These are phyloP conservation scores for Brachyptera risi DNA, from an alignment of 2,888 invertebrate genomes.

Conservation along the genomic window DNA sequence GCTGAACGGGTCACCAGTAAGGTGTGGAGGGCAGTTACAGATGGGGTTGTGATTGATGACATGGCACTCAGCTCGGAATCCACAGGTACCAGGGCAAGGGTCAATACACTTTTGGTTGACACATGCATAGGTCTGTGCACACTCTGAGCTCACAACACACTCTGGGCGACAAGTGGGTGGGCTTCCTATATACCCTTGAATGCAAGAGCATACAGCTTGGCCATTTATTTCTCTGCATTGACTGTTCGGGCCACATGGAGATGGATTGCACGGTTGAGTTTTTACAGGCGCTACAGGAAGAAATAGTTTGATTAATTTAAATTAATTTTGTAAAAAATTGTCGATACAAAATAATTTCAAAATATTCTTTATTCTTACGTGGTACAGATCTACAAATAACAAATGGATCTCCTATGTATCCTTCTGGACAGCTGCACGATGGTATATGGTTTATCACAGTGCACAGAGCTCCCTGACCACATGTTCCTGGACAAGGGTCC, in stretches of 20 bases:
- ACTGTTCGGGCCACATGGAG: slow-evolving; percentile 41
- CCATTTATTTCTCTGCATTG: slow-evolving; percentile 43
- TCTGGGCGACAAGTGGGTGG: slow-evolving; percentile 76
- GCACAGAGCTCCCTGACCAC: slow-evolving; percentile 59
- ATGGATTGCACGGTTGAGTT: slow-evolving; percentile 39
- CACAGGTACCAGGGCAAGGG: slow-evolving; percentile 81
- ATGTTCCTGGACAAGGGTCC: slow-evolving; percentile 66
- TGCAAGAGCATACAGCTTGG: slow-evolving; percentile 78
- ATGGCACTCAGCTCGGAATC: slow-evolving; percentile 73
- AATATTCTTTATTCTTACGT: slow-evolving; percentile 33
- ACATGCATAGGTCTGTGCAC: slow-evolving; percentile 75
- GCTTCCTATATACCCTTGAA: slow-evolving; percentile 70
- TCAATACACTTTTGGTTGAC: slow-evolving; percentile 74
- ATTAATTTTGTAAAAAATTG: neutral
- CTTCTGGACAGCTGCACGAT: slow-evolving; percentile 59
- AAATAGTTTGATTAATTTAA: slow-evolving; percentile 4
- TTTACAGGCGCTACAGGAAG: slow-evolving; percentile 30
- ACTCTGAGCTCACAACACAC: slow-evolving; percentile 79
- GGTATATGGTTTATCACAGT: slow-evolving; percentile 62
- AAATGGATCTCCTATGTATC: slow-evolving; percentile 51
- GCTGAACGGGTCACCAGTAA: slow-evolving; percentile 76
- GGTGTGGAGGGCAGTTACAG: slow-evolving; percentile 73
- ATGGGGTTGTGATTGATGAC: slow-evolving; percentile 83
- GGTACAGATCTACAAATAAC: slow-evolving; percentile 43
- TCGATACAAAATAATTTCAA: neutral